A percentile compares a stretch with the other conserved stretches of the same genome.
phyloP scores from a whole-genome alignment of 2,113 vertebrate genomes.

The Hippocampus mohnikei region DNA sequence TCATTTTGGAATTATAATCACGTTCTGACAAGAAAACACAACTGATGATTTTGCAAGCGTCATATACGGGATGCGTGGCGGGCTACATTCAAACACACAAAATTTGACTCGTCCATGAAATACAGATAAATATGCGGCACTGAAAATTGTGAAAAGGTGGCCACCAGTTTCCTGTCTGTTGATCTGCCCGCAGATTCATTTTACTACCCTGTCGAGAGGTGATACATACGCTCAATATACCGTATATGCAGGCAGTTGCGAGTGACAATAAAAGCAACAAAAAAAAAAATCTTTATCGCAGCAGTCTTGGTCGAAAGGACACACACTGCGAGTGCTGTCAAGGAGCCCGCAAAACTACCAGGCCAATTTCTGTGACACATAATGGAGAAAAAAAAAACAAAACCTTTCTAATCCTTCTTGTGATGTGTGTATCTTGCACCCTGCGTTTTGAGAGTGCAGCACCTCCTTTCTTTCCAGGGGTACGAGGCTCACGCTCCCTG shows the following conservation, averaged over 20 bases:
- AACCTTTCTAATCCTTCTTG: background rate
- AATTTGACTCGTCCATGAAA: background rate
- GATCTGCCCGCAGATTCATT: background rate
- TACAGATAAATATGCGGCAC: background rate
- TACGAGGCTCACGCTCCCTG: slow-evolving; percentile 16
- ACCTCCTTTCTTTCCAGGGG: slow-evolving; percentile 24
- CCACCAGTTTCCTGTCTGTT: background rate
- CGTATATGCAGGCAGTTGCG: background rate
- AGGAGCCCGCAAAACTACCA: background rate
- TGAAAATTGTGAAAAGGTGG: background rate
- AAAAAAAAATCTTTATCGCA: background rate
- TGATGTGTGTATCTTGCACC: background rate
- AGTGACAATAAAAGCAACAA: background rate
- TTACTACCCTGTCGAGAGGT: background rate
- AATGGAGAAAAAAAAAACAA: background rate
- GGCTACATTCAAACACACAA: background rate
- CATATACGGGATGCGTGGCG: background rate
- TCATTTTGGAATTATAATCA: no score
- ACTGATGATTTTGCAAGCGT: background rate
- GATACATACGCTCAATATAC: background rate
- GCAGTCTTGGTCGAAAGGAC: background rate
- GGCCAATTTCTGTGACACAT: background rate
- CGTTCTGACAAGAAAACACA: no score
- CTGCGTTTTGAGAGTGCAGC: slow-evolving; percentile 23
- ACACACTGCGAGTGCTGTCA: background rate